Percentiles rank a stretch among this genome's conserved stretches.
Conservation (phyloP, 2,113 vertebrate species). For the Neofelis nebulosa region DNA sequence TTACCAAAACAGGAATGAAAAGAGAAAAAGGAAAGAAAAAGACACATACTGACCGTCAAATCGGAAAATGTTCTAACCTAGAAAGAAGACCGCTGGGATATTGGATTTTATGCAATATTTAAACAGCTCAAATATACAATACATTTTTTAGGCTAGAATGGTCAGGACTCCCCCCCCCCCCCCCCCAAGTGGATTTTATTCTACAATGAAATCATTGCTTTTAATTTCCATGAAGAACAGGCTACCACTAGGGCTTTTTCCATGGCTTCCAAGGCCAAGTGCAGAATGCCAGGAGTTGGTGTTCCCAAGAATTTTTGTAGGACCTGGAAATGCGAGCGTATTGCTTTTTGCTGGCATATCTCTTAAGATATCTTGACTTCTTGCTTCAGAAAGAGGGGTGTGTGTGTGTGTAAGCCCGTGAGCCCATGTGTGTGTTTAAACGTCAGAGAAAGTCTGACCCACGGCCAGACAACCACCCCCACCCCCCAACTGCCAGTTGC, state of each 20-base stretch:
- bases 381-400: background rate
- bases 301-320: background rate
- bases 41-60: background rate
- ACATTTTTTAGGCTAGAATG: background rate
- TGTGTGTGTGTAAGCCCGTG: background rate
- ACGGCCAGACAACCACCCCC: background rate
- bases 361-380: background rate
- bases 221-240: background rate
- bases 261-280: background rate
- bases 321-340: background rate
- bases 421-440: background rate
- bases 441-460: background rate
- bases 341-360: background rate
- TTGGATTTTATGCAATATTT: background rate
- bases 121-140: background rate
- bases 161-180: background rate
- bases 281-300: background rate
- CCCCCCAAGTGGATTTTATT: background rate
- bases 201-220: background rate
- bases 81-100: background rate
- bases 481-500: background rate
- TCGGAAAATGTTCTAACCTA: background rate
- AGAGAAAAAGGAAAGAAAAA: background rate
- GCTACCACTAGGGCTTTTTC: background rate
- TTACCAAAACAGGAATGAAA: conserved; percentile 22